Conservation (phyloP, 1,140 invertebrate species). For the Panonychus citri region DNA sequence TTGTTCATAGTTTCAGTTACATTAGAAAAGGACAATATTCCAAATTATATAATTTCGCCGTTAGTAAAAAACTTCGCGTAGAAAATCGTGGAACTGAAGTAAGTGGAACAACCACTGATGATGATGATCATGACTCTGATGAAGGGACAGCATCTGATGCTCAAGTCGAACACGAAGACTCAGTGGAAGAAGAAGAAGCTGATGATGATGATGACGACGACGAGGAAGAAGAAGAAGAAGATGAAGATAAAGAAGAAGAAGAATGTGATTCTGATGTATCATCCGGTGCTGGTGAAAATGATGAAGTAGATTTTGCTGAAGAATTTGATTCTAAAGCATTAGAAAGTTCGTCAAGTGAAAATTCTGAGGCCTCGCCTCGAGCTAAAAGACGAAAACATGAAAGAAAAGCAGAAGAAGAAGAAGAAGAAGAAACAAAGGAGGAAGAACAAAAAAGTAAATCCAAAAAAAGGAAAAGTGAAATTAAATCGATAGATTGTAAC, state of each 20-base stretch:
- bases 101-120: slow-evolving; percentile 27
- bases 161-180: slow-evolving; percentile 79
- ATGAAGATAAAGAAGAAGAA: no score
- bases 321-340: slow-evolving; percentile 36
- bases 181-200: slow-evolving; percentile 50
- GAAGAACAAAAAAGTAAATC: slow-evolving; percentile 23
- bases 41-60: slow-evolving; percentile 86
- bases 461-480: slow-evolving; percentile 20
- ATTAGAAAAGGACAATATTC: slow-evolving; percentile 97
- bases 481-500: no score
- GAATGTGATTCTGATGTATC: slow-evolving; percentile 17
- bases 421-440: slow-evolving; percentile 26
- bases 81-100: slow-evolving; percentile 54
- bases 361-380: neutral
- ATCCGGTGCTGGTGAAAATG: slow-evolving; percentile 19
- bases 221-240: no score
- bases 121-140: slow-evolving; percentile 78
- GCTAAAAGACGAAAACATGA: neutral
- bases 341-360: slow-evolving; percentile 41
- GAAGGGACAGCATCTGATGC: slow-evolving; percentile 85
- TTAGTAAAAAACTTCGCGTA: slow-evolving; percentile 71
- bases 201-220: no score
- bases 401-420: slow-evolving; percentile 15
- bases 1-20: slow-evolving; percentile 79
- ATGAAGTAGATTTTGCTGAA: slow-evolving; percentile 23